A percentile compares a stretch with the other conserved stretches of the same genome.
Evolutionary conservation across 2,113 vertebrate species (phyloP).

Genomic region (Mixornis gularis): DNA sequence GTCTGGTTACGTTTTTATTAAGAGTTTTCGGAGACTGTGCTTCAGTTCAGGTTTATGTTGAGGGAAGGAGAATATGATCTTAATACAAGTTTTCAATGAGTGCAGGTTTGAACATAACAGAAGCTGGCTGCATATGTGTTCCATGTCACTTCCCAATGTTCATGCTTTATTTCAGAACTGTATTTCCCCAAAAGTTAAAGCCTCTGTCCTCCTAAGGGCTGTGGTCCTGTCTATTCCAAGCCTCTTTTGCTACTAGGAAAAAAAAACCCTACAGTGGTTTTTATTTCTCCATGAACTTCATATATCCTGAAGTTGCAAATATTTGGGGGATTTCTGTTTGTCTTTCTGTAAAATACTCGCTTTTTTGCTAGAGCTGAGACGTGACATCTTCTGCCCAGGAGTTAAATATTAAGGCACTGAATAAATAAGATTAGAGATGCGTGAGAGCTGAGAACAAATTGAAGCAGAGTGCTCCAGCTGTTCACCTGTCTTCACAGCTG

Average conservation of each 20-base stretch:
- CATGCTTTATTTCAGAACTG: neutral
- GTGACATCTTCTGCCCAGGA: neutral
- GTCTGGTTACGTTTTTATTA: neutral
- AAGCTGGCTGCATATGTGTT: neutral
- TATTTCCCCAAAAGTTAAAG: neutral
- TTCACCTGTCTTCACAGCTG: neutral
- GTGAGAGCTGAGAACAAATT: neutral
- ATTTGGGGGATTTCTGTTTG: neutral
- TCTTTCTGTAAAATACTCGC: neutral
- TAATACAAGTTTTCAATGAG: neutral
- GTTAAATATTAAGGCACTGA: neutral
- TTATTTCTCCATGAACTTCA: neutral
- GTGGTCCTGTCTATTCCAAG: neutral
- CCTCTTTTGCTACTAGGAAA: neutral
- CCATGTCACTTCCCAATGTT: neutral
- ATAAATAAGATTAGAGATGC: neutral
- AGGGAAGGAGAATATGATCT: neutral
- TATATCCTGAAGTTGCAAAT: neutral
- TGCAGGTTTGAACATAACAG: neutral
- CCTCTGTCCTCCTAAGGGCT: neutral
- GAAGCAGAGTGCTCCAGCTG: neutral
- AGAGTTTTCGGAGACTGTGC: neutral
- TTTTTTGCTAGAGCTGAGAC: neutral
- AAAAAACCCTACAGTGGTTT: neutral
- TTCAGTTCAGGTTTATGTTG: neutral